Percentiles rank a stretch among this genome's conserved stretches.
phyloP scores from a whole-genome alignment of 2,797 vertebrate genomes.

The Gymnopithys bicolor region DNA sequence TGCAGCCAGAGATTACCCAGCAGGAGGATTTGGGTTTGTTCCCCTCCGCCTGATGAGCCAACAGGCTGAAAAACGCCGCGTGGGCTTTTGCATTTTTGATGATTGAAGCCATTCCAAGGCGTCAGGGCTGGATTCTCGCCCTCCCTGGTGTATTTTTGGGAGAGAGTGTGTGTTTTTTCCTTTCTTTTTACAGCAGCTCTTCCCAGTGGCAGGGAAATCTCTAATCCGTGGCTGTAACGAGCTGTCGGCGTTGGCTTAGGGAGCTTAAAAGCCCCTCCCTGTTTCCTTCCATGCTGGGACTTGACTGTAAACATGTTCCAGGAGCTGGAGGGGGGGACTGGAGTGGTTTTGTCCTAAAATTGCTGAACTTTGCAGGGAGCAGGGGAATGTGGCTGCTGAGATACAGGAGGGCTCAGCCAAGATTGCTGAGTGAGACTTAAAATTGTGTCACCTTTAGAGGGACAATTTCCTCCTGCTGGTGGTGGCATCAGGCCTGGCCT shows the following conservation, averaged over 20 bases:
- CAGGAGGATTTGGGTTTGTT: background rate
- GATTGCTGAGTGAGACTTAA: fast-evolving
- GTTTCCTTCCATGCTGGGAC: background rate
- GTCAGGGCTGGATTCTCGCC: background rate
- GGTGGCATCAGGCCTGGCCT: background rate
- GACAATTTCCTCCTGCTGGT: background rate
- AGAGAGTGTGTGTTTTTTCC: background rate
- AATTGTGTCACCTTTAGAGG: background rate
- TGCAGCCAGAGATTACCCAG: background rate
- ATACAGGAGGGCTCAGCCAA: background rate
- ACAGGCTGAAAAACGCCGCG: fast-evolving
- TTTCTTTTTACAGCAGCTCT: background rate
- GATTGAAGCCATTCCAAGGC: background rate
- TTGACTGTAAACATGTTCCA: background rate
- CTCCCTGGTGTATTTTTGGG: background rate
- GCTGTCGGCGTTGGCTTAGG: background rate
- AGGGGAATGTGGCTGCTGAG: background rate
- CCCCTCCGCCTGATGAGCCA: background rate
- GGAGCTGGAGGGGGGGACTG: background rate
- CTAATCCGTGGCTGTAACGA: background rate
- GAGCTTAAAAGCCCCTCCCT: background rate
- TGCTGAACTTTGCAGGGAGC: background rate
- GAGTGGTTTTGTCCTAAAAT: background rate
- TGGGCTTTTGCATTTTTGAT: background rate
- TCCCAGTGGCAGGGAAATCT: background rate